Conservation (phyloP, 2,888 invertebrate species). For the Notocelia uddmanniana region DNA sequence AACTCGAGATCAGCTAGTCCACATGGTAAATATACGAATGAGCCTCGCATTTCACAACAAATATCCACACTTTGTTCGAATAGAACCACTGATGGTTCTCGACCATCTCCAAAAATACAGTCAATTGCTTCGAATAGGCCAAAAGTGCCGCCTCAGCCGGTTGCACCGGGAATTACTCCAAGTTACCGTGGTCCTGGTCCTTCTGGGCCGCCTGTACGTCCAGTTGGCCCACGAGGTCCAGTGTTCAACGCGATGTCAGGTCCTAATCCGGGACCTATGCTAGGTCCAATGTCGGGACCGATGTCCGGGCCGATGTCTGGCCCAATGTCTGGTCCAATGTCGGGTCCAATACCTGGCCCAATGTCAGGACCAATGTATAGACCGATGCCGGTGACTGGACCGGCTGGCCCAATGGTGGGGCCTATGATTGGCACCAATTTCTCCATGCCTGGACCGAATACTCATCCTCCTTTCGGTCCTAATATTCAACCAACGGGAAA, state of each 20-base stretch:
- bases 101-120: constrained; percentile 6
- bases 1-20: constrained; percentile 7
- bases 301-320: background rate
- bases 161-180: constrained; percentile 27
- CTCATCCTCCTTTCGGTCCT: constrained; percentile 30
- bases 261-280: constrained; percentile 1
- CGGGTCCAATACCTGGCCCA: background rate
- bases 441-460: constrained; percentile 29
- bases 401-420: background rate
- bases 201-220: background rate
- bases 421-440: constrained; percentile 12
- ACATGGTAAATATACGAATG: background rate
- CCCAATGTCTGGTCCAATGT: background rate
- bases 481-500: constrained; percentile 46
- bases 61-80: constrained; percentile 1
- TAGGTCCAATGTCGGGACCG: background rate
- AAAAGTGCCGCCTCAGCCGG: constrained; percentile 26
- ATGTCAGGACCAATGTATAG: background rate
- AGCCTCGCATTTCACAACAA: background rate
- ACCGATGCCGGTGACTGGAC: constrained; percentile 6
- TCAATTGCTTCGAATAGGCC: constrained; percentile 34
- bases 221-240: background rate
- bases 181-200: constrained; percentile 10
- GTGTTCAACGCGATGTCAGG: background rate
- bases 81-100: constrained; percentile 19